These are phyloP conservation scores for Cataglyphis hispanica DNA, from an alignment of 1,140 invertebrate genomes.

Conservation along the genomic window DNA sequence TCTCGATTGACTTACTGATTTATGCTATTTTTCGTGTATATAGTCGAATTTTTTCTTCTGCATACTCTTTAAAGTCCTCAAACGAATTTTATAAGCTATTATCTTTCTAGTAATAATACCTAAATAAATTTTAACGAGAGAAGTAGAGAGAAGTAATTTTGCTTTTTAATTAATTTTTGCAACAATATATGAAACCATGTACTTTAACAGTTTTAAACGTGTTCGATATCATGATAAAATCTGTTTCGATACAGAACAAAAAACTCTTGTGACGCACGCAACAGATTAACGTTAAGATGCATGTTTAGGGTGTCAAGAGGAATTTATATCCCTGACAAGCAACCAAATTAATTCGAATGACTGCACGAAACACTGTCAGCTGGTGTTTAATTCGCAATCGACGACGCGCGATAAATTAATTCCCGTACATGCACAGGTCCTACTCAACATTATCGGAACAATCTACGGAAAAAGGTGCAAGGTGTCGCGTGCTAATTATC, in stretches of 20 bases:
- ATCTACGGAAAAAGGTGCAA: constrained; percentile 32
- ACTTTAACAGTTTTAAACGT: constrained; percentile 14
- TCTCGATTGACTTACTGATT: background rate
- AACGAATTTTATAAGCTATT: background rate
- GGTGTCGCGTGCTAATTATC: constrained; percentile 43
- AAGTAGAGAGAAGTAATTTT: background rate
- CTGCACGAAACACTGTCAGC: constrained; percentile 39
- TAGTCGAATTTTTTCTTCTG: background rate
- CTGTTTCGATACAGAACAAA: background rate
- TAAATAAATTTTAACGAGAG: constrained; percentile 10
- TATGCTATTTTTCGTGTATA: background rate
- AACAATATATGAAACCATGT: background rate
- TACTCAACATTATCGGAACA: constrained; percentile 13
- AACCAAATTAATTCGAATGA: constrained; percentile 54
- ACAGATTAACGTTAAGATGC: constrained; percentile 28
- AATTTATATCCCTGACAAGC: constrained; percentile 34
- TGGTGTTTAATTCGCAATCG: constrained; percentile 54
- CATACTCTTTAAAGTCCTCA: background rate
- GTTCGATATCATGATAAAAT: constrained; percentile 40
- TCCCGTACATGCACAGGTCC: background rate
- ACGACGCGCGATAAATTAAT: constrained; percentile 46
- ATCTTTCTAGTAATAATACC: background rate
- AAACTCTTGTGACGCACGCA: constrained; percentile 4
- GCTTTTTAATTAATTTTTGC: background rate
- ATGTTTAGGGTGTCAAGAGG: background rate